phyloP scores from a whole-genome alignment of 37 sponge, comb jelly and placozoan species.

The Chondrilla cf. caribensis region DNA sequence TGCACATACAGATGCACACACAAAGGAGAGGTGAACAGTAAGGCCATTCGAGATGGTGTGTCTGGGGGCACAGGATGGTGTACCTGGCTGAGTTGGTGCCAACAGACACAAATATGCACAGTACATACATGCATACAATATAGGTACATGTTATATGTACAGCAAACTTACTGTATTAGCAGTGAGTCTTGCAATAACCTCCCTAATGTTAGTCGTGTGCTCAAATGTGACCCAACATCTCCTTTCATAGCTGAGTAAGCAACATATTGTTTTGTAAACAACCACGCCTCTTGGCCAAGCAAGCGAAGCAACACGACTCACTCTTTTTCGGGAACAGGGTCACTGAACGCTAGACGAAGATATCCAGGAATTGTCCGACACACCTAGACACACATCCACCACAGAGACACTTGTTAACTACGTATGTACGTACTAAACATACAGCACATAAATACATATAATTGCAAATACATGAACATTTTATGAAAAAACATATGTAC shows the following conservation, averaged over 20 bases:
- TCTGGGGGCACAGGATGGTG: no score
- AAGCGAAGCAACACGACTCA: conserved; percentile 26
- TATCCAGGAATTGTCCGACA: conserved; percentile 74
- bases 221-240: conserved; percentile 92
- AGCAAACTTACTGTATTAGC: conserved; percentile 43
- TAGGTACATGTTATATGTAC: neutral
- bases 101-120: conserved; percentile 3
- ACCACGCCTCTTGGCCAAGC: neutral
- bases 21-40: neutral
- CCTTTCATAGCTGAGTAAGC: conserved; percentile 74
- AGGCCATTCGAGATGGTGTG: neutral
- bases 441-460: neutral
- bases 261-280: conserved; percentile 84
- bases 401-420: neutral
- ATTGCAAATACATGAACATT: neutral
- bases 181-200: conserved; percentile 54
- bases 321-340: conserved; percentile 77
- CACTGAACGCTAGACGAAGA: conserved; percentile 83
- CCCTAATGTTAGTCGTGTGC: conserved; percentile 67
- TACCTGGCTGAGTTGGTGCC: no score
- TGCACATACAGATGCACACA: neutral
- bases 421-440: neutral
- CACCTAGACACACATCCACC: conserved; percentile 34
- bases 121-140: neutral
- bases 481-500: no score